Percentiles rank a stretch among this genome's conserved stretches.
These are phyloP conservation scores for Eptatretus burgeri DNA, from an alignment of 2,113 vertebrate species.

Conservation along the genomic window DNA sequence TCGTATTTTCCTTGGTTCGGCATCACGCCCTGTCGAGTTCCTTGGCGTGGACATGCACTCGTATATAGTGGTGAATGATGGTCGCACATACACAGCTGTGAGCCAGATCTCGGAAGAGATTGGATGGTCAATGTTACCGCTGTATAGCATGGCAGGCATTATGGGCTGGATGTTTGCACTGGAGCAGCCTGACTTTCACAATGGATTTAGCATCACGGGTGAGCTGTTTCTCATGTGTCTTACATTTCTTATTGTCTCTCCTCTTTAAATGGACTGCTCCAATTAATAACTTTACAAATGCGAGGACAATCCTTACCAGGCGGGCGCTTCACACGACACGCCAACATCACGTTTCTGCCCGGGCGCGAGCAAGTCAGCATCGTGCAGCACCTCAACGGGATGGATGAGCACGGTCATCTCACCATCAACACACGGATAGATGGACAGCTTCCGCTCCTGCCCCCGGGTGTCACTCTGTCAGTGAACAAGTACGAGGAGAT, in stretches of 20 bases:
- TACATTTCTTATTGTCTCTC: too few relatives aligned
- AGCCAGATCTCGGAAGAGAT: constrained; percentile 42
- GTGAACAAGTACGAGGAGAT: constrained; percentile 51
- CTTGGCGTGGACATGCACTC: constrained; percentile 39
- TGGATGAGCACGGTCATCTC: constrained; percentile 65
- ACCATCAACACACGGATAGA: constrained; percentile 49
- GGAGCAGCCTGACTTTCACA: constrained; percentile 43
- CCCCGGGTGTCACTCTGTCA: constrained; percentile 23
- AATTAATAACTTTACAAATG: too few relatives aligned
- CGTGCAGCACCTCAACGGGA: constrained; percentile 44
- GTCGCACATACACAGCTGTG: constrained; percentile 57
- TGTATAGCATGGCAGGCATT: constrained; percentile 44
- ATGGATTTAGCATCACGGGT: constrained; percentile 60
- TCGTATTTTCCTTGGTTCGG: constrained; percentile 25
- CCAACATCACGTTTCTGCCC: constrained; percentile 42
- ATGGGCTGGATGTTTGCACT: constrained; percentile 83
- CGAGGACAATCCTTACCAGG: constrained; percentile 17
- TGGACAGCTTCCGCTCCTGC: constrained; percentile 34
- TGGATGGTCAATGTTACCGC: constrained; percentile 42
- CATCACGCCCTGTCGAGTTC: constrained; percentile 19
- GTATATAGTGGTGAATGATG: constrained; percentile 64
- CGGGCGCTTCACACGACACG: constrained; percentile 39
- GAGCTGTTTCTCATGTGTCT: constrained; percentile 9
- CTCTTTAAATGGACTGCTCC: too few relatives aligned
- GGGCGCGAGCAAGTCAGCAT: constrained; percentile 37